A percentile compares a stretch with the other conserved stretches of the same genome.
Conservation (phyloP, 2,888 invertebrate species). For the Busseola fusca region DNA sequence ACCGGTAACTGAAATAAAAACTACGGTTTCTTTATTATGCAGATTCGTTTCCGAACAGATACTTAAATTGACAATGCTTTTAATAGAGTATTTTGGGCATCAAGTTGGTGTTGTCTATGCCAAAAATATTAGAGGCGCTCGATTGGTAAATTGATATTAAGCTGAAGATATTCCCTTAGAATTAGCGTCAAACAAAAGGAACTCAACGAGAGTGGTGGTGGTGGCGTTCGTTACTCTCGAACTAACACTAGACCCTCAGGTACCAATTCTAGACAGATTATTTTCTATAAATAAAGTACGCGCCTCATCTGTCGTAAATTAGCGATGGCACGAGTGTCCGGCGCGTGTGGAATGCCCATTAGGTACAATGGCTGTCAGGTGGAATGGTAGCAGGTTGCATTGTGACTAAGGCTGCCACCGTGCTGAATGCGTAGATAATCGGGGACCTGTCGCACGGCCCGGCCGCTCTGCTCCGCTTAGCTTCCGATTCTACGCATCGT, state of each 20-base stretch:
- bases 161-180: not conserved
- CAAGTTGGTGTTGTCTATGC: not conserved
- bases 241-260: slow-evolving; percentile 13
- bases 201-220: not conserved
- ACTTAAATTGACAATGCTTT: slow-evolving; percentile 7
- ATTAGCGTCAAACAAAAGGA: not conserved
- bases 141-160: not conserved
- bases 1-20: slow-evolving; percentile 15
- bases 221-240: slow-evolving; percentile 9
- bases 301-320: slow-evolving; percentile 59
- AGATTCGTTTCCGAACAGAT: slow-evolving; percentile 15
- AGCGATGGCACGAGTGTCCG: slow-evolving; percentile 74
- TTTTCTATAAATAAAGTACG: slow-evolving; percentile 39
- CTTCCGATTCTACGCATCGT: slow-evolving; percentile 70
- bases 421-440: slow-evolving; percentile 87
- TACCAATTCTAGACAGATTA: slow-evolving; percentile 38
- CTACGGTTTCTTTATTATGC: not conserved
- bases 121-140: not conserved
- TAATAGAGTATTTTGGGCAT: not conserved
- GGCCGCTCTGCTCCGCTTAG: slow-evolving; percentile 63
- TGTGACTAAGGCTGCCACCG: slow-evolving; percentile 66
- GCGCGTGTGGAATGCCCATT: slow-evolving; percentile 77
- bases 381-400: slow-evolving; percentile 70
- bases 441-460: slow-evolving; percentile 87
- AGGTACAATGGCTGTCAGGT: slow-evolving; percentile 68